phyloP scores from a whole-genome alignment of 2,797 vertebrate species.

The Mormyrus proboscirostris region DNA sequence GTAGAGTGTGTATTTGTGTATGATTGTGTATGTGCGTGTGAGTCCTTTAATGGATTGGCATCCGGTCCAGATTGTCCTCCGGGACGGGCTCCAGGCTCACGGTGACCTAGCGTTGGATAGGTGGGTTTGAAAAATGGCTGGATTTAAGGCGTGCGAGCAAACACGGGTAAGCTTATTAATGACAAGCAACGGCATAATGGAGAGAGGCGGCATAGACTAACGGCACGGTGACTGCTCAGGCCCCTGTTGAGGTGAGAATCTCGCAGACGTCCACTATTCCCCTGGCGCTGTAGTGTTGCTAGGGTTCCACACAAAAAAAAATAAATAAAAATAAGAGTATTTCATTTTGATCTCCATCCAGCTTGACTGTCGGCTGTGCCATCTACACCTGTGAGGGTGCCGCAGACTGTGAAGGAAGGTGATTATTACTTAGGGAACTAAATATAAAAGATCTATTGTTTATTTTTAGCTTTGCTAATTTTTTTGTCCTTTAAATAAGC shows the following conservation, averaged over 20 bases:
- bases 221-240: not conserved
- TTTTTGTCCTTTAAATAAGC: not conserved
- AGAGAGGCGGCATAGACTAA: not conserved
- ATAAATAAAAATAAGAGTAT: not conserved
- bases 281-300: not conserved
- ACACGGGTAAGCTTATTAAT: not conserved
- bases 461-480: slow-evolving; percentile 2
- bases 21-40: not conserved
- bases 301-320: not conserved
- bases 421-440: slow-evolving; percentile 10
- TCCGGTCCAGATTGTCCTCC: not conserved
- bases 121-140: not conserved
- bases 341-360: slow-evolving; percentile 2
- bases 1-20: not conserved
- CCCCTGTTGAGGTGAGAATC: not conserved
- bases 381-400: not conserved
- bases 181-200: not conserved
- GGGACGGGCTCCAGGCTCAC: not conserved
- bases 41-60: slow-evolving; percentile 1
- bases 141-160: not conserved
- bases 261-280: not conserved
- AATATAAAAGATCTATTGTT: not conserved
- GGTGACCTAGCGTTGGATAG: not conserved
- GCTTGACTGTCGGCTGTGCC: not conserved
- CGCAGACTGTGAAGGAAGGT: not conserved